Base-by-base conservation (phyloP, 2,113 vertebrate genomes). In the Archilochus colubris region DNA sequence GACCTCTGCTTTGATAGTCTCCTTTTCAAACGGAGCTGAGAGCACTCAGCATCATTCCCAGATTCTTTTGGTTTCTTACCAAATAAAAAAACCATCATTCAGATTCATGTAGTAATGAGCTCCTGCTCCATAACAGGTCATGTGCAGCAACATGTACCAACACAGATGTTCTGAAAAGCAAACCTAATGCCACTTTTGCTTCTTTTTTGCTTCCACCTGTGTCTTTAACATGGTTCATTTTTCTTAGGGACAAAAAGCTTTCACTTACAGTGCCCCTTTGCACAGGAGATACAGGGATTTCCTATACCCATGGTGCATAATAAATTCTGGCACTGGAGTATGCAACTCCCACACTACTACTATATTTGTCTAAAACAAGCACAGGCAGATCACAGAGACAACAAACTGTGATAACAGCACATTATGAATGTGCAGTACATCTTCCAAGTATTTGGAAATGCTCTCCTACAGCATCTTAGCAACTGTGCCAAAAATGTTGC, bases 281-380 rank as follows among this genome's bases (percentile, higher is more conserved):
- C 67, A 12, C 2, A 25, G 63, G 58, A 82, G 77, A 9, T 9
- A 5, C 50, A 76, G 82, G 92, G 50, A 53, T 88, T 92, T 77
- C 88, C 96, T 81, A 38, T 20, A 38, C 40, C 51, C 31, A 2
- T 25, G 53, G 55, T 24, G 18, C 50, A 28, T 21, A 38, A 21
- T 1, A 75, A 38, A 51, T 69, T 69, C 75, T 94, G 93, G 88
- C 87, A 82, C 30, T 7, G 27, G 59, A 53, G 33, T n/a, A 54
- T 31, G 27, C 44, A 89, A 13, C 92, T 94, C 94, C 89, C 70
- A 88, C 93, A 57, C 21, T 31, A 63, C 66, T 77, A 5, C 78
- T 88, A 51, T 21, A 50, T 91, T 73, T 74, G 59, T 77, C 54
- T 88, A 67, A 24, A 88, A 73, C 95, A 96, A 91, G 88, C 80